phyloP scores from a whole-genome alignment of 1,140 invertebrate species.

The Scaptomyza pallida region DNA sequence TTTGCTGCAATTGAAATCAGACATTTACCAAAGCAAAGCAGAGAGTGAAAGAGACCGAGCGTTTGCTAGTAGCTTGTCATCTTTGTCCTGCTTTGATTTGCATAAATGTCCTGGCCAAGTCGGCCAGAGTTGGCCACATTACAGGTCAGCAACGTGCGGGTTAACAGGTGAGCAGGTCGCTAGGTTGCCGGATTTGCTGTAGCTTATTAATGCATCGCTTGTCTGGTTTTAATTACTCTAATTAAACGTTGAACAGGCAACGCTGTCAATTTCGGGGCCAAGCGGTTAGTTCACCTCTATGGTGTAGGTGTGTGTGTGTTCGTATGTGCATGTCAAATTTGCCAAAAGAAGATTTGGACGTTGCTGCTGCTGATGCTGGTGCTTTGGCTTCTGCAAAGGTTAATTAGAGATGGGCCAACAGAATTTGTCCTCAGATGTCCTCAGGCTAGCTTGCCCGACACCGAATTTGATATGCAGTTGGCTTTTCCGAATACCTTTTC shows the following conservation, averaged over 20 bases:
- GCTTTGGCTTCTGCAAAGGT: background rate
- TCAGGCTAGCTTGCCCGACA: background rate
- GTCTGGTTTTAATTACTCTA: conserved; percentile 66
- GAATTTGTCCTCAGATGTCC: conserved; percentile 10
- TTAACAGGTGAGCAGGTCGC: conserved; percentile 24
- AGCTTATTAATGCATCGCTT: conserved; percentile 68
- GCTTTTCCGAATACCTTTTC: background rate
- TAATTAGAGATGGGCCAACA: conserved; percentile 35
- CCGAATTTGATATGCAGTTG: conserved; percentile 16
- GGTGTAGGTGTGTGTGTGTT: background rate
- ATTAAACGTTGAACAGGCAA: conserved; percentile 58
- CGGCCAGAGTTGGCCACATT: background rate
- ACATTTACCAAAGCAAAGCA: conserved; percentile 25
- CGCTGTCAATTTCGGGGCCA: conserved; percentile 15
- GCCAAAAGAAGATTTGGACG: conserved; percentile 5
- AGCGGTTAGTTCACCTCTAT: conserved; percentile 12
- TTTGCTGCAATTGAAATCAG: background rate
- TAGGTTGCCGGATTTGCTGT: conserved; percentile 28
- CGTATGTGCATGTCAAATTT: background rate
- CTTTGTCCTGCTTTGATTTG: conserved; percentile 42
- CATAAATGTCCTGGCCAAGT: conserved; percentile 49
- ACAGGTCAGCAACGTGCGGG: conserved; percentile 5
- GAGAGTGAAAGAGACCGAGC: too few relatives aligned
- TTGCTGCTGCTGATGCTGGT: background rate
- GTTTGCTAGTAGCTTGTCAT: conserved; percentile 3